Evolutionary conservation across 2,113 vertebrate genomes (phyloP).

Genomic region (Cyprinodon brontotheroides): DNA sequence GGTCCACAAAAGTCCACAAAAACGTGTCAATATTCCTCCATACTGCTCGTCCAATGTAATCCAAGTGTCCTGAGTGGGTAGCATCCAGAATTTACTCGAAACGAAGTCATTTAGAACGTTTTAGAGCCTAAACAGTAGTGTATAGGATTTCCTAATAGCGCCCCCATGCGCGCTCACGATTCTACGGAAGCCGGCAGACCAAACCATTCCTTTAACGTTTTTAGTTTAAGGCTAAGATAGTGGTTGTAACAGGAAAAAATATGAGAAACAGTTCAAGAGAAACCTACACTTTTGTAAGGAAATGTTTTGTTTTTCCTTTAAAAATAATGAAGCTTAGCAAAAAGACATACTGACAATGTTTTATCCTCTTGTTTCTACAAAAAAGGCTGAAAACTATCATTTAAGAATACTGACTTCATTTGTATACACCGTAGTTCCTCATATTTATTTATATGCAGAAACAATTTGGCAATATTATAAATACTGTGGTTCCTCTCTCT

Average conservation of each 20-base stretch:
- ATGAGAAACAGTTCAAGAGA: neutral
- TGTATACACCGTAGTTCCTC: conserved; percentile 47
- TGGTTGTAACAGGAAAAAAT: neutral
- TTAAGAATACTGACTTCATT: conserved; percentile 22
- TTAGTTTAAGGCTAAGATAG: neutral
- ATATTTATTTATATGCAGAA: conserved; percentile 46
- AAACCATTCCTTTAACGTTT: no score
- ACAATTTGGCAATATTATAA: conserved; percentile 73
- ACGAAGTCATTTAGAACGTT: no score
- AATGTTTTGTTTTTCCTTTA: neutral
- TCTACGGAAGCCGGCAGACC: no score
- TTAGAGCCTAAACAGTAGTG: no score
- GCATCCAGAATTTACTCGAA: no score
- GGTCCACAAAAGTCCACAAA: no score
- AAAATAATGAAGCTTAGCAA: conserved; percentile 10
- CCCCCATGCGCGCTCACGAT: no score
- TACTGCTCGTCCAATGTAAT: no score
- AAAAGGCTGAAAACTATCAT: conserved; percentile 48
- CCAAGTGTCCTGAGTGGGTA: no score
- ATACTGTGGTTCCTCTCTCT: conserved; percentile 44
- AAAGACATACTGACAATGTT: conserved; percentile 12
- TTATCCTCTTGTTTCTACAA: conserved; percentile 55
- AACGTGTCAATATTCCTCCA: no score
- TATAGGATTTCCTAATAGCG: no score
- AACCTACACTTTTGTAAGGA: neutral